Evolutionary conservation across 2,888 invertebrate genomes (phyloP).

Genomic region (Cybosia mesomella): DNA sequence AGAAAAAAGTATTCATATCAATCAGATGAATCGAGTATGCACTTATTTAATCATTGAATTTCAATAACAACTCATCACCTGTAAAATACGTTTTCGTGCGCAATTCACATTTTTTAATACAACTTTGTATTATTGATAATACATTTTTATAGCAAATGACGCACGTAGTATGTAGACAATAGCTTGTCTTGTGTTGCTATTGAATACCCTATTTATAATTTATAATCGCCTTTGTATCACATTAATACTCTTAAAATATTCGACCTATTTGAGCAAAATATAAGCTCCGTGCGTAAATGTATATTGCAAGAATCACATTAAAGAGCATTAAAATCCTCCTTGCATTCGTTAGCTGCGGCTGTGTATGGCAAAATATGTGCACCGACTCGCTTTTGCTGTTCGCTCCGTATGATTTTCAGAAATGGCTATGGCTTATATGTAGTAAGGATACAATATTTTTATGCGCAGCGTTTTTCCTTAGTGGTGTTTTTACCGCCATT

Average conservation of each 20-base stretch:
- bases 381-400: conserved; percentile 73
- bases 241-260: conserved; percentile 40
- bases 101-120: background rate
- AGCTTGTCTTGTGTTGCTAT: background rate
- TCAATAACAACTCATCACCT: background rate
- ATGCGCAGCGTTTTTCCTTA: conserved; percentile 81
- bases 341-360: conserved; percentile 81
- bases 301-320: conserved; percentile 82
- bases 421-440: conserved; percentile 81
- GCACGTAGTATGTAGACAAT: background rate
- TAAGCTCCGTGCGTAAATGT: conserved; percentile 72
- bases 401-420: conserved; percentile 87
- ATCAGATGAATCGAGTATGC: background rate
- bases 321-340: conserved; percentile 82
- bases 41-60: background rate
- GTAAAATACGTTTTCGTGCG: background rate
- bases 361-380: conserved; percentile 84
- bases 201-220: background rate
- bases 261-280: conserved; percentile 60
- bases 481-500: conserved; percentile 82
- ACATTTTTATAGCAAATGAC: background rate
- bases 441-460: conserved; percentile 86
- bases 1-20: conserved; percentile 1
- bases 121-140: background rate
- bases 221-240: background rate